Base-by-base conservation (phyloP, 1,140 invertebrate genomes). In the Drosophila pseudoananassae region DNA sequence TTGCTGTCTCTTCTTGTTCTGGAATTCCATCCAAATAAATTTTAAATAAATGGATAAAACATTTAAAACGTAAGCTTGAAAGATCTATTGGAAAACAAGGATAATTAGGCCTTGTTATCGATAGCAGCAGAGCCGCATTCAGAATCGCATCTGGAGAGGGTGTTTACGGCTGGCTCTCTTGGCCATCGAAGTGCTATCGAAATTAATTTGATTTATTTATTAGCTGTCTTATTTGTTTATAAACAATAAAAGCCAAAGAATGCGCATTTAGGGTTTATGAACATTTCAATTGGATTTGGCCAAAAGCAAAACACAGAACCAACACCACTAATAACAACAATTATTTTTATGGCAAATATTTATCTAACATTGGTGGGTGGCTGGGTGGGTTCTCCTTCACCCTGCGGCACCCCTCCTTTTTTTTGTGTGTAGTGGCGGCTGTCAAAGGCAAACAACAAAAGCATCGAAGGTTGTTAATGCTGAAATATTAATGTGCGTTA, bases 181-280 rank as follows among this genome's bases (percentile, higher is more conserved):
- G 14, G 36, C 12, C 25, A 27, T 20, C 20, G 20, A 20, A 33
- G 60, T 46, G 65, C 23, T n/a, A 68, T 54, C n/a, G 51, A 76
- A 73, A 76, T 84, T 73, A 85, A 85, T 78, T 88, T 87, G 83
- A 87, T 87, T 87, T 88, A 87, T 87, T 87, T 87, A 87, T 87
- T 87, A 78, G 82, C 82, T 87, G 70, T 64, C 61, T 87, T 87
- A 88, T 87, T 87, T 88, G 82, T 87, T 87, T 87, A 87, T 87
- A 87, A 87, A 87, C 82, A 87, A 85, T 85, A 87, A 85, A 85
- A 54, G 83, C 64, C 33, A 52, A 68, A 78, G 83, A 88, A 88
- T 87, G 83, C 78, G 82, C 82, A 88, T 87, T 87, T 88, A 74
- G 66, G 82, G 78, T 82, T 82, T 75, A 88, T 87, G 74, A 87